Evolutionary conservation across 2,113 vertebrate species (phyloP).

Genomic region (Scolopax mira): DNA sequence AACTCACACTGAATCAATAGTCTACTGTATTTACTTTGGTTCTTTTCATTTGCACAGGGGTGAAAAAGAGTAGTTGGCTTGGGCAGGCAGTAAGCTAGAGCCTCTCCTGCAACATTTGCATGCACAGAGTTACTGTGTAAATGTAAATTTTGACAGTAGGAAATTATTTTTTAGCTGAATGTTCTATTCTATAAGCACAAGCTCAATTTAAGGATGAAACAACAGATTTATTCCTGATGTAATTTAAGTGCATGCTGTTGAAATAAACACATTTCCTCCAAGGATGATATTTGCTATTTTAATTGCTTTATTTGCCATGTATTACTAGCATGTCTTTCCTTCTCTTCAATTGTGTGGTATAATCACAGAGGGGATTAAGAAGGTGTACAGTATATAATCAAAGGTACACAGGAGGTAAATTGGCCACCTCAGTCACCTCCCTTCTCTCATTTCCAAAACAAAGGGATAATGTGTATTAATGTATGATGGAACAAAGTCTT

Average conservation of each 20-base stretch:
- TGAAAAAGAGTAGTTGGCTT: background rate
- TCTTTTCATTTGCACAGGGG: background rate
- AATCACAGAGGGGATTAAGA: background rate
- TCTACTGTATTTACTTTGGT: background rate
- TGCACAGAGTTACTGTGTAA: background rate
- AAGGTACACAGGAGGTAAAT: background rate
- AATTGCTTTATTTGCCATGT: background rate
- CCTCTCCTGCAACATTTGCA: background rate
- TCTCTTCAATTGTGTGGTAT: background rate
- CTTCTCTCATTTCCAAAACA: constrained; percentile 16
- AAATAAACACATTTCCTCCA: constrained; percentile 5
- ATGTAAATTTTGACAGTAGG: background rate
- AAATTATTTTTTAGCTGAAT: background rate
- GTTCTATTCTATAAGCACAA: background rate
- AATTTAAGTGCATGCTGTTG: background rate
- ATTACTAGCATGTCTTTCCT: background rate
- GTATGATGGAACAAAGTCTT: background rate
- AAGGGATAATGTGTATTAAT: background rate
- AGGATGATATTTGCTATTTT: background rate
- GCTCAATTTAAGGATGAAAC: background rate
- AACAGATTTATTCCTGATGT: background rate
- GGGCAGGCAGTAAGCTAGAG: background rate
- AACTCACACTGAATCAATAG: background rate
- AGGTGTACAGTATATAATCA: background rate
- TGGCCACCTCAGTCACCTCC: constrained; percentile 1